Evolutionary conservation across 2,888 invertebrate species (phyloP).

Genomic region (Xylota segnis): DNA sequence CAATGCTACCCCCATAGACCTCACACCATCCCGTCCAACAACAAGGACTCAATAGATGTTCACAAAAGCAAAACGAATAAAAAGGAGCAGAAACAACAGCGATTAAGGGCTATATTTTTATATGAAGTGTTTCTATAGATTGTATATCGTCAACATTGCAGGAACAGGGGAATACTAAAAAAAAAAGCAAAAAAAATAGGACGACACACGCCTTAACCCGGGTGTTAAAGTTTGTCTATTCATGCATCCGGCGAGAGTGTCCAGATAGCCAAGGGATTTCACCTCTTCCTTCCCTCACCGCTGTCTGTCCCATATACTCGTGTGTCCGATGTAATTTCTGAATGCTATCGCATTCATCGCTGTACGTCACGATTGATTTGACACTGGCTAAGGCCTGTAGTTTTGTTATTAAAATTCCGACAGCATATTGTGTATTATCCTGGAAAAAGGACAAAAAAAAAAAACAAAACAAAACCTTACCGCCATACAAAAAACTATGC

Average conservation of each 20-base stretch:
- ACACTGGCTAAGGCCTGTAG: constrained; percentile 64
- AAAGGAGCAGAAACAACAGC: constrained; percentile 63
- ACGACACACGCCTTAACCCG: constrained; percentile 57
- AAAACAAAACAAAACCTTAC: too few relatives aligned
- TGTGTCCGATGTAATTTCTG: constrained; percentile 61
- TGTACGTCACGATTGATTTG: constrained; percentile 74
- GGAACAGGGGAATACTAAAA: constrained; percentile 33
- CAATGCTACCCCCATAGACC: constrained; percentile 24
- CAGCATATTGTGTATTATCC: constrained; percentile 69
- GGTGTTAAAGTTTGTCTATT: constrained; percentile 66
- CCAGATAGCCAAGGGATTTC: constrained; percentile 45
- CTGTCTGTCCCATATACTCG: constrained; percentile 11
- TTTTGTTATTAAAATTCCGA: constrained; percentile 74
- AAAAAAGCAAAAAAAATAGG: constrained; percentile 38
- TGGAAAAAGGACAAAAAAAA: constrained; percentile 25
- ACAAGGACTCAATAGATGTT: constrained; percentile 57
- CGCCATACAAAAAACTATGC: constrained; percentile 6
- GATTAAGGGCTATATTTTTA: constrained; percentile 73
- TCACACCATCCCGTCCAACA: constrained; percentile 24
- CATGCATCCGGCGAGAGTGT: constrained; percentile 54
- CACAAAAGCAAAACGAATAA: constrained; percentile 53
- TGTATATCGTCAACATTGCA: constrained; percentile 53
- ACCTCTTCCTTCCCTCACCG: constrained; percentile 19
- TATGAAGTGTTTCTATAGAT: constrained; percentile 69
- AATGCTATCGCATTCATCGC: constrained; percentile 68